Evolutionary conservation across 2,888 invertebrate genomes (phyloP).

Genomic region (Tinea pellionella): DNA sequence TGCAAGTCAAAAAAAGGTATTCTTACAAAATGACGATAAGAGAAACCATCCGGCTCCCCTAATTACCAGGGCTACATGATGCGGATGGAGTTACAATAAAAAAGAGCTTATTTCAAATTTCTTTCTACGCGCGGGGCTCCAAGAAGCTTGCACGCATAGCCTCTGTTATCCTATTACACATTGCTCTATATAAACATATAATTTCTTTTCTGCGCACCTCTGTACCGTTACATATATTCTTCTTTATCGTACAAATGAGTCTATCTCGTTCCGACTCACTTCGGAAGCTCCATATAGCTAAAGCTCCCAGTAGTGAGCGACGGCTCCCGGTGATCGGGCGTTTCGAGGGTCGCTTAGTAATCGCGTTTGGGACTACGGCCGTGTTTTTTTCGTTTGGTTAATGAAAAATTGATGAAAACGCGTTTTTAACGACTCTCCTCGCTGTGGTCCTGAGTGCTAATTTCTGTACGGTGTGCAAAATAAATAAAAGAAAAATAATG

Average conservation of each 20-base stretch:
- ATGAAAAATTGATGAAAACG: slow-evolving; percentile 40
- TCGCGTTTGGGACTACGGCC: slow-evolving; percentile 22
- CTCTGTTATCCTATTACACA: slow-evolving; percentile 57
- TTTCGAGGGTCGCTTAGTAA: slow-evolving; percentile 26
- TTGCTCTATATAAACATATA: slow-evolving; percentile 62
- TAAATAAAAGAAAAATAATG: background rate
- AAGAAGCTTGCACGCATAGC: slow-evolving; percentile 29
- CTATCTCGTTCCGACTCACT: slow-evolving; percentile 26
- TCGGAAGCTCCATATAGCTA: slow-evolving; percentile 21
- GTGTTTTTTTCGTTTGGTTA: slow-evolving; percentile 49
- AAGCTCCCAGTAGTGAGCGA: slow-evolving; percentile 53
- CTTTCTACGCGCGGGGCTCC: background rate
- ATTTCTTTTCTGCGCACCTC: slow-evolving; percentile 66
- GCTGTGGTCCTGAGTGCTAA: slow-evolving; percentile 16
- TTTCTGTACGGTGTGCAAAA: slow-evolving; percentile 3
- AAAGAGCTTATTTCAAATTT: slow-evolving; percentile 14
- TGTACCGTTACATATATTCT: slow-evolving; percentile 33
- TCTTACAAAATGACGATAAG: slow-evolving; percentile 12
- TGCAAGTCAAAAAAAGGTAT: slow-evolving; percentile 4
- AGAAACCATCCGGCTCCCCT: slow-evolving; percentile 8
- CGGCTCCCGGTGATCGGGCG: slow-evolving; percentile 35
- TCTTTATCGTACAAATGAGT: slow-evolving; percentile 31
- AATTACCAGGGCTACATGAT: slow-evolving; percentile 11
- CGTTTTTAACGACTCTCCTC: slow-evolving; percentile 30
- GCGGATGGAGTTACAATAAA: slow-evolving; percentile 12